Evolutionary conservation across 2,113 vertebrate genomes (phyloP).

Genomic region (Spermophilus dauricus): DNA sequence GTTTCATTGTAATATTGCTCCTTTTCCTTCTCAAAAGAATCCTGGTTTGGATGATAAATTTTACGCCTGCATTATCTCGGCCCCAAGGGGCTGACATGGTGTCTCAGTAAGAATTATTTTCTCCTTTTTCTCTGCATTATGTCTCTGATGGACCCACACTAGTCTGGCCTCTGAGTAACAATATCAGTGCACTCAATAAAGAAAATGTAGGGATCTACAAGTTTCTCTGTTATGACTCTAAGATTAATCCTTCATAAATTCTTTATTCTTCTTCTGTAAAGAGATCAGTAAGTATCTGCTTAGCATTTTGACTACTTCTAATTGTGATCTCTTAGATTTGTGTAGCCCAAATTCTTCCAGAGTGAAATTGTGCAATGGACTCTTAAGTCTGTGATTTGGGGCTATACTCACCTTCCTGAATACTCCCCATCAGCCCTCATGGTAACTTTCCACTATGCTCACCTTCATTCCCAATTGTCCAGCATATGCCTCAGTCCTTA

Average conservation of each 20-base stretch:
- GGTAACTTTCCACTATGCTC: not conserved
- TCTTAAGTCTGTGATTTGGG: not conserved
- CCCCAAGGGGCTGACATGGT: not conserved
- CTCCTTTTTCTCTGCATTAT: not conserved
- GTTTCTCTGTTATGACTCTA: not conserved
- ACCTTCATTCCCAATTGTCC: not conserved
- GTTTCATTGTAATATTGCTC: not conserved
- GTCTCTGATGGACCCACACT: not conserved
- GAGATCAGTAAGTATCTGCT: not conserved
- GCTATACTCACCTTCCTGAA: not conserved
- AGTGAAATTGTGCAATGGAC: not conserved
- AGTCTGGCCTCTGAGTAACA: not conserved
- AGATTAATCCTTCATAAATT: not conserved
- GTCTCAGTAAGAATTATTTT: not conserved
- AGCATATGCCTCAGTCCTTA: slow-evolving; percentile 54
- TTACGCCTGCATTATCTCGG: not conserved
- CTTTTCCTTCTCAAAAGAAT: not conserved
- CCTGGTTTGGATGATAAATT: not conserved
- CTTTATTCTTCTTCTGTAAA: not conserved
- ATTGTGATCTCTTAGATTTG: not conserved
- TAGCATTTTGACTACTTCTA: not conserved
- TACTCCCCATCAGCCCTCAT: not conserved
- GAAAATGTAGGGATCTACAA: not conserved
- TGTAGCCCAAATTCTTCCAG: not conserved
- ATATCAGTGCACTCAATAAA: not conserved